phyloP scores from a whole-genome alignment of 2,797 vertebrate species.

The Gymnopithys bicolor region DNA sequence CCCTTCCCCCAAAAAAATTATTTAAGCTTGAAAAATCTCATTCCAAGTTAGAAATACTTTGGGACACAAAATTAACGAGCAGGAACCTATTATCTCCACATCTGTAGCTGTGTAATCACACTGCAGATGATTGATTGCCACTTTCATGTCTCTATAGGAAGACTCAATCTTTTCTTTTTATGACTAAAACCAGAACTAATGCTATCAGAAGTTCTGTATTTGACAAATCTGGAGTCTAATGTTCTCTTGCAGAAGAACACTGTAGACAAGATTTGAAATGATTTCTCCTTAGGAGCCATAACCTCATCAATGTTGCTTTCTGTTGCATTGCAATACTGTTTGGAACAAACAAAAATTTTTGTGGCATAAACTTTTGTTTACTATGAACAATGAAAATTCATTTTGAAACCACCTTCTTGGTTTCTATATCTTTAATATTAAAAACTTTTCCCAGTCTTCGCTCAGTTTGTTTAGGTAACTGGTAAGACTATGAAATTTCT shows the following conservation, averaged over 20 bases:
- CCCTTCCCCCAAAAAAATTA: neutral
- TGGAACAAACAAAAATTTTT: neutral
- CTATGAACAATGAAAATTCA: fast-evolving
- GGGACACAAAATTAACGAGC: neutral
- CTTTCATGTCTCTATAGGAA: neutral
- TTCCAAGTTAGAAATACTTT: neutral
- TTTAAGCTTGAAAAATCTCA: neutral
- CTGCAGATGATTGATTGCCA: neutral
- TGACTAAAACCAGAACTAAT: neutral
- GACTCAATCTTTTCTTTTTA: neutral
- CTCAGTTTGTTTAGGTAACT: neutral
- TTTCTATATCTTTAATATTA: neutral
- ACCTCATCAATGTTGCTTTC: neutral
- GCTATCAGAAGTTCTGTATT: neutral
- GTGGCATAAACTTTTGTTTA: neutral
- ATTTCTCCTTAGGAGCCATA: neutral
- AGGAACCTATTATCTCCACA: neutral
- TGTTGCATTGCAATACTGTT: neutral
- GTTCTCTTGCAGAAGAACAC: neutral
- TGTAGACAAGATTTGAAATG: neutral
- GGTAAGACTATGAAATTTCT: neutral
- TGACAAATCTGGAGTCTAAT: neutral
- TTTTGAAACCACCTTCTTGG: neutral
- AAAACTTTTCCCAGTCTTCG: neutral
- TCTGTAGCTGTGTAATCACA: neutral